These are phyloP conservation scores for Melanotaenia parkinsoni DNA, from an alignment of 2,797 vertebrate genomes.

Conservation along the genomic window DNA sequence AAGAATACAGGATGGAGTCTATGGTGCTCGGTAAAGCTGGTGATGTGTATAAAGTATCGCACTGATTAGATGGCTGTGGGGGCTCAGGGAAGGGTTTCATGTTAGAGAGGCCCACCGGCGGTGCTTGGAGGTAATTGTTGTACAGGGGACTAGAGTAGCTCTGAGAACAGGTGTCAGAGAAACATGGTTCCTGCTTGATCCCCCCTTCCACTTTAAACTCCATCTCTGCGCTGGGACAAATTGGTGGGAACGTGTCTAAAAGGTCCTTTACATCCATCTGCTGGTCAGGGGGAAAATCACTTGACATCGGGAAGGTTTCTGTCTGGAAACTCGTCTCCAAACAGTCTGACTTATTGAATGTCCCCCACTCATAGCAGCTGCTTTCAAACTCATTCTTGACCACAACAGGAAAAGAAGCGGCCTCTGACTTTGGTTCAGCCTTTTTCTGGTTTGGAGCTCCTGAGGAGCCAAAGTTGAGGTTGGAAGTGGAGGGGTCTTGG, in stretches of 20 bases:
- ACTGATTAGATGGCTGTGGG: constrained; percentile 77
- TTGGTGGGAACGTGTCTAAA: constrained; percentile 84
- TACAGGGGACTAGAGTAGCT: constrained; percentile 80
- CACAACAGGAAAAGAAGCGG: constrained; percentile 85
- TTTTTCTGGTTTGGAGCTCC: constrained; percentile 69
- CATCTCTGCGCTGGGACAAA: constrained; percentile 82
- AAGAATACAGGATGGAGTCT: constrained; percentile 83
- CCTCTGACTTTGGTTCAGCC: constrained; percentile 79
- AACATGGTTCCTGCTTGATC: constrained; percentile 86
- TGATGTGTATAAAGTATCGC: constrained; percentile 80
- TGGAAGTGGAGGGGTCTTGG: constrained; percentile 80
- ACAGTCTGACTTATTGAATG: constrained; percentile 83
- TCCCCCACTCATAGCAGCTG: constrained; percentile 92
- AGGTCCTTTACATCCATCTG: constrained; percentile 88
- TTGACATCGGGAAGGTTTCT: constrained; percentile 85
- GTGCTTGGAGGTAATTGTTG: constrained; percentile 79
- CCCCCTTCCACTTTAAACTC: constrained; percentile 85
- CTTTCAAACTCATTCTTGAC: constrained; percentile 92
- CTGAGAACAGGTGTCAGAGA: constrained; percentile 84
- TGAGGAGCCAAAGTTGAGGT: constrained; percentile 73
- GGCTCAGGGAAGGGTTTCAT: constrained; percentile 83
- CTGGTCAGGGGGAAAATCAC: constrained; percentile 83
- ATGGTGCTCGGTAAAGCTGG: constrained; percentile 79
- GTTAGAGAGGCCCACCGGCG: constrained; percentile 80
- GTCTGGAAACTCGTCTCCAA: constrained; percentile 84